A percentile compares a stretch with the other conserved stretches of the same genome.
phyloP scores from a whole-genome alignment of 2,888 invertebrate genomes.

The Camptogramma bilineatum region DNA sequence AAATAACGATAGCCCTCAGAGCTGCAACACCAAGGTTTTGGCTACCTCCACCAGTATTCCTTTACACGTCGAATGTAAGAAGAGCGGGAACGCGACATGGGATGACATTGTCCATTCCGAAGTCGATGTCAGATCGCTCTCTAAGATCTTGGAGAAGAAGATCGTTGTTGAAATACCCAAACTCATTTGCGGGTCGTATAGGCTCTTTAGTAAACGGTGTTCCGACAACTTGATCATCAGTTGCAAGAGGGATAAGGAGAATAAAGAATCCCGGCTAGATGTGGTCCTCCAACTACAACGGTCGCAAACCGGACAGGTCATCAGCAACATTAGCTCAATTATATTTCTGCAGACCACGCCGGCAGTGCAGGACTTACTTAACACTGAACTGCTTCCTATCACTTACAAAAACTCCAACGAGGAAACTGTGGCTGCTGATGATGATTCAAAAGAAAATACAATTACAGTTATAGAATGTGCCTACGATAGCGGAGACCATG shows the following conservation, averaged over 20 bases:
- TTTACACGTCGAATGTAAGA: slow-evolving; percentile 61
- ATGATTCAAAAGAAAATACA: slow-evolving; percentile 18
- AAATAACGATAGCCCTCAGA: slow-evolving; percentile 33
- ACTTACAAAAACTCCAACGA: slow-evolving; percentile 36
- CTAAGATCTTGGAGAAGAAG: slow-evolving; percentile 73
- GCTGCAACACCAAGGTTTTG: slow-evolving; percentile 56
- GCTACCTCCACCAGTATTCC: slow-evolving; percentile 69
- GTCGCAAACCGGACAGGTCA: slow-evolving; percentile 62
- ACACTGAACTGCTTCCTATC: slow-evolving; percentile 42
- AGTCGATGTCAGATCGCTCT: slow-evolving; percentile 70
- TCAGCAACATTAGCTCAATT: slow-evolving; percentile 68
- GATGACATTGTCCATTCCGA: slow-evolving; percentile 73
- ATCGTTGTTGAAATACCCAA: slow-evolving; percentile 73
- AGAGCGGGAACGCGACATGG: slow-evolving; percentile 56
- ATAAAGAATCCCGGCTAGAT: slow-evolving; percentile 60
- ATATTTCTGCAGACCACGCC: slow-evolving; percentile 62
- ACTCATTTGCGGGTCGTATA: slow-evolving; percentile 65
- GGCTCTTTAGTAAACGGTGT: slow-evolving; percentile 61
- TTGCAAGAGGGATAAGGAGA: slow-evolving; percentile 54
- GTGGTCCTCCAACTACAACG: slow-evolving; percentile 66
- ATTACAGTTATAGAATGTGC: slow-evolving; percentile 20
- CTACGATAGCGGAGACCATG: slow-evolving; percentile 1
- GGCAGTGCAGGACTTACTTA: slow-evolving; percentile 41
- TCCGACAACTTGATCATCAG: slow-evolving; percentile 66
- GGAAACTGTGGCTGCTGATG: neutral